A percentile compares a stretch with the other conserved stretches of the same genome.
Evolutionary conservation across 2,888 invertebrate genomes (phyloP).

Genomic region (Julus scandinavius): DNA sequence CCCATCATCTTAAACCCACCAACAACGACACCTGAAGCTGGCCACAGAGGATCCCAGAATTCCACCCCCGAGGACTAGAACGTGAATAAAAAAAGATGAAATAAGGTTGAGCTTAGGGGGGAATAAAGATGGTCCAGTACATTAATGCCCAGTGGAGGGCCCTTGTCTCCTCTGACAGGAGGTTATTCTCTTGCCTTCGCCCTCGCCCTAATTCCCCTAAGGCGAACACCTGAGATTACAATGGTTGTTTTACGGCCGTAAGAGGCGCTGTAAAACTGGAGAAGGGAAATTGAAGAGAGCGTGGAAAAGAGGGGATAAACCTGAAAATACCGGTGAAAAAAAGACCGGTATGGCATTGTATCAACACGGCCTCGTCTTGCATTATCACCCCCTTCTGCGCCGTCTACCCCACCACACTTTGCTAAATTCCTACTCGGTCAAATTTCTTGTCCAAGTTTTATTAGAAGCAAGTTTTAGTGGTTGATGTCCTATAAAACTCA

Average conservation of each 20-base stretch:
- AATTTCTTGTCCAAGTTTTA: no score
- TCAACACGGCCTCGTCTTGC: neutral
- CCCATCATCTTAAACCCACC: neutral
- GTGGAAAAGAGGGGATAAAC: neutral
- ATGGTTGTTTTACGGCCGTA: conserved; percentile 17
- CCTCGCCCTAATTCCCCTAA: neutral
- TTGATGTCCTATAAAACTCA: no score
- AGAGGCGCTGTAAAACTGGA: conserved; percentile 18
- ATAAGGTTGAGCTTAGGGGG: conserved; percentile 20
- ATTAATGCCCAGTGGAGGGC: conserved; percentile 27
- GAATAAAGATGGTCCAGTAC: conserved; percentile 23
- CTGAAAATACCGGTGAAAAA: neutral
- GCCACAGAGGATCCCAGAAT: neutral
- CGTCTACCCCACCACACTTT: no score
- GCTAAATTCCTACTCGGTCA: no score
- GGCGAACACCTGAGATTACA: conserved; percentile 34
- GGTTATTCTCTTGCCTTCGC: conserved; percentile 6
- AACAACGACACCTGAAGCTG: neutral
- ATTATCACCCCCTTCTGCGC: neutral
- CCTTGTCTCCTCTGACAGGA: conserved; percentile 35
- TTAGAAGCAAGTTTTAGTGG: no score
- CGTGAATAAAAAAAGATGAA: neutral
- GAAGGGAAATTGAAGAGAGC: neutral
- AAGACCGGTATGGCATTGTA: neutral
- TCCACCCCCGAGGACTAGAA: neutral